Evolutionary conservation across 2,797 vertebrate genomes (phyloP).

Genomic region (Microchirus variegatus): DNA sequence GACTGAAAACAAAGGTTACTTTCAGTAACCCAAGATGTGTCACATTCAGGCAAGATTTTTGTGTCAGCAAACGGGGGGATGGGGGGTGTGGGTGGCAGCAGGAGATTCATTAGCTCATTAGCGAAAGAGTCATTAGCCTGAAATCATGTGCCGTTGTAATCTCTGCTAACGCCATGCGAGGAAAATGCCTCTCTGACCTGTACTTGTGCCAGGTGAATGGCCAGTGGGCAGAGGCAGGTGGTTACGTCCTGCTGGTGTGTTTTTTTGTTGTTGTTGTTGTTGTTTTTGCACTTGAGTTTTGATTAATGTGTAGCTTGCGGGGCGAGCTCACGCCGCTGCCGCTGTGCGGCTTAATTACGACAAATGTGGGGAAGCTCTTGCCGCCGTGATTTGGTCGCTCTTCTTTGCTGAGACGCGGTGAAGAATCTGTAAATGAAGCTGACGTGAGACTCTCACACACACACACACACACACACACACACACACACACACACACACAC

Average conservation of each 20-base stretch:
- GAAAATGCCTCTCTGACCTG: slow-evolving; percentile 42
- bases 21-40: slow-evolving; percentile 20
- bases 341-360: slow-evolving; percentile 33
- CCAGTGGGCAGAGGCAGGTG: slow-evolving; percentile 5
- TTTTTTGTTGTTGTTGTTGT: too few species aligned
- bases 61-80: slow-evolving; percentile 4
- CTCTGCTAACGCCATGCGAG: slow-evolving; percentile 27
- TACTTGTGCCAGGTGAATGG: slow-evolving; percentile 2
- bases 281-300: slow-evolving; percentile 24
- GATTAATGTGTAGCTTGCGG: slow-evolving; percentile 33
- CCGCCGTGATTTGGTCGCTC: not conserved
- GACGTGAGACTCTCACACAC: slow-evolving; percentile 1
- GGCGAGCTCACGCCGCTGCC: slow-evolving; percentile 26
- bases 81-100: too few species aligned
- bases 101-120: slow-evolving; percentile 71
- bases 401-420: slow-evolving; percentile 7
- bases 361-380: slow-evolving; percentile 20
- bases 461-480: slow-evolving; percentile 1
- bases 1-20: slow-evolving; percentile 30
- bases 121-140: slow-evolving; percentile 55
- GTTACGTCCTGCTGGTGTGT: too few species aligned
- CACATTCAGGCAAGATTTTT: slow-evolving; percentile 33
- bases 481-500: not conserved
- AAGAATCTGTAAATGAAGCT: not conserved
- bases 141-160: slow-evolving; percentile 55